Conservation (phyloP, 2,888 invertebrate species). For the Bimastos eiseni region DNA sequence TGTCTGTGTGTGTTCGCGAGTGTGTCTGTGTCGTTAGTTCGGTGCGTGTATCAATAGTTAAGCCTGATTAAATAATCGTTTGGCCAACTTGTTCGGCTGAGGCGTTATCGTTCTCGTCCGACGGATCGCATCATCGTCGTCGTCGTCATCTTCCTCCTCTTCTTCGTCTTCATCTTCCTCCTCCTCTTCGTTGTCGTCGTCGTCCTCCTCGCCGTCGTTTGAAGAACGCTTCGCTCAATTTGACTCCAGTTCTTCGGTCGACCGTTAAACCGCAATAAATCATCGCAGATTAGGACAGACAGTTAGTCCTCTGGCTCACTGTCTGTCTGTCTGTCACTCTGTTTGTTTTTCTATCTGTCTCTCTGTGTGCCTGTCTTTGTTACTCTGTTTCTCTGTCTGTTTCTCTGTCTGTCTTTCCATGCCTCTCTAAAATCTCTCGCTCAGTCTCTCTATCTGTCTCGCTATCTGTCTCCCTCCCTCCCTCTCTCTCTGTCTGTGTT, state of each 20-base stretch:
- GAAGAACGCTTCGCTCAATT: background rate
- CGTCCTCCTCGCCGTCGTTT: background rate
- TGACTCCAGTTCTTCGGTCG: background rate
- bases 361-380: too few relatives aligned
- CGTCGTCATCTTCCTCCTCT: too few relatives aligned
- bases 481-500: too few relatives aligned
- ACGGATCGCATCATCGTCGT: background rate
- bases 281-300: background rate
- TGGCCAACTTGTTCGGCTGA: background rate
- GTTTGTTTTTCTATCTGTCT: too few relatives aligned
- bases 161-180: background rate
- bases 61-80: conserved; percentile 13
- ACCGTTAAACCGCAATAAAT: background rate
- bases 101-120: background rate
- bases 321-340: too few relatives aligned
- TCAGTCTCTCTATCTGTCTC: too few relatives aligned
- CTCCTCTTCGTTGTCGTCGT: background rate
- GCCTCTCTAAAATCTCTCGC: too few relatives aligned
- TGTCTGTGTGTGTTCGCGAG: too few relatives aligned
- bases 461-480: too few relatives aligned
- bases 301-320: background rate
- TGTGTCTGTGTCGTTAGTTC: background rate
- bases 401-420: too few relatives aligned
- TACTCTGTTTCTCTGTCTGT: too few relatives aligned
- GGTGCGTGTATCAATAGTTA: background rate